A percentile compares a stretch with the other conserved stretches of the same genome.
These are phyloP conservation scores for Dorcus hopei DNA, from an alignment of 2,888 invertebrate species.

Conservation along the genomic window DNA sequence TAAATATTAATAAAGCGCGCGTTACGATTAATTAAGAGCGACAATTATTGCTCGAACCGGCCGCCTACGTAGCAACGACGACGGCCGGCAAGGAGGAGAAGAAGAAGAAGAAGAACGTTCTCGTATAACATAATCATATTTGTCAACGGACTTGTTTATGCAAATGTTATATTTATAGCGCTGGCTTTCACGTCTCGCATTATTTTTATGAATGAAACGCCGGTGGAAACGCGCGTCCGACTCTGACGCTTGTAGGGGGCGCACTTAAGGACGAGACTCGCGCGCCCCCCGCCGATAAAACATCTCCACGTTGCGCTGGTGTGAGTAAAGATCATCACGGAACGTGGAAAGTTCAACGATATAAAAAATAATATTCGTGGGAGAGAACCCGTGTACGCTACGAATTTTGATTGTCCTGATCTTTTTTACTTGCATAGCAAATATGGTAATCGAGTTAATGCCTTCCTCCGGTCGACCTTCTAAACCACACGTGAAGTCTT, in stretches of 20 bases:
- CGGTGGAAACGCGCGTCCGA: background rate
- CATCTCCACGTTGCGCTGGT: slow-evolving; percentile 20
- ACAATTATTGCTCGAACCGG: background rate
- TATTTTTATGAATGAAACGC: slow-evolving; percentile 7
- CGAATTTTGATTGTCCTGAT: background rate
- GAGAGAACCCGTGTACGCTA: slow-evolving; percentile 13
- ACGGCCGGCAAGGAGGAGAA: background rate
- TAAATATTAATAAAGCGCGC: background rate
- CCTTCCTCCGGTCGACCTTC: too few species aligned
- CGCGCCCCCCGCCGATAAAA: slow-evolving; percentile 14
- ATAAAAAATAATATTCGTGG: slow-evolving; percentile 30
- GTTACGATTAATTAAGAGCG: background rate
- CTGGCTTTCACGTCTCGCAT: slow-evolving; percentile 2
- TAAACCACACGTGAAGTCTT: too few species aligned
- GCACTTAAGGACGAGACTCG: background rate
- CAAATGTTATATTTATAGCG: slow-evolving; percentile 21
- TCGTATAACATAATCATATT: slow-evolving; percentile 14
- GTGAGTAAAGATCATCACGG: slow-evolving; percentile 21
- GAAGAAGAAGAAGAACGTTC: background rate
- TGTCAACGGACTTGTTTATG: slow-evolving; percentile 31
- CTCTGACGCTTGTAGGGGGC: background rate
- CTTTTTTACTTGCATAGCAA: background rate
- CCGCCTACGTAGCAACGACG: background rate
- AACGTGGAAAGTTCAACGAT: slow-evolving; percentile 27
- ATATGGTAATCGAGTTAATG: background rate